phyloP scores from a whole-genome alignment of 2,888 invertebrate genomes.

The Epirrita christyi region DNA sequence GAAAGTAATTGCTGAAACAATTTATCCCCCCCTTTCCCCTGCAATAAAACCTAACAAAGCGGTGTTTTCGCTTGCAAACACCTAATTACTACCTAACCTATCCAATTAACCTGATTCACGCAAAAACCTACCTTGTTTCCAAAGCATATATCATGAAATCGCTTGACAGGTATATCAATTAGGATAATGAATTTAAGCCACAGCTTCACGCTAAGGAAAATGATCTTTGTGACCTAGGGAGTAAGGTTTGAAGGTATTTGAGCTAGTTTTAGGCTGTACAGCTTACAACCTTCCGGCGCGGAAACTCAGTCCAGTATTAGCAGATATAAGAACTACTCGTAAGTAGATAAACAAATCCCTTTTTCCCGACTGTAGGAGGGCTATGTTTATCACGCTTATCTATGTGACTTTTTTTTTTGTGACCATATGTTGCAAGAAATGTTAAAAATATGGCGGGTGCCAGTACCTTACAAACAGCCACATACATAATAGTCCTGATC shows the following conservation, averaged over 20 bases:
- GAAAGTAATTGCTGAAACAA: slow-evolving; percentile 34
- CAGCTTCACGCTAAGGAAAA: slow-evolving; percentile 7
- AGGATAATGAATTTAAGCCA: slow-evolving; percentile 27
- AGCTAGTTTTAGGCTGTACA: slow-evolving; percentile 2
- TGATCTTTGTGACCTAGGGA: slow-evolving; percentile 8
- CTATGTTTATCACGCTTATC: too few species aligned
- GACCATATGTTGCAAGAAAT: too few species aligned
- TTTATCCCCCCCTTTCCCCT: slow-evolving; percentile 22
- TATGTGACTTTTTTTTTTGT: too few species aligned
- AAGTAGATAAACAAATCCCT: too few species aligned
- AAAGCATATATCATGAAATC: slow-evolving; percentile 14
- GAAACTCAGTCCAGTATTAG: not conserved
- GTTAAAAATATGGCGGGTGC: too few species aligned
- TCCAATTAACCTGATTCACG: slow-evolving; percentile 27
- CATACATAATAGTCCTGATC: too few species aligned
- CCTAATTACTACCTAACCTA: slow-evolving; percentile 36
- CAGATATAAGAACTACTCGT: too few species aligned
- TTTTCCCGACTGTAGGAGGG: too few species aligned
- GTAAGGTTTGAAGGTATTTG: slow-evolving; percentile 12
- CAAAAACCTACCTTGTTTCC: slow-evolving; percentile 17
- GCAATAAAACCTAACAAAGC: slow-evolving; percentile 40
- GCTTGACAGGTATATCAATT: slow-evolving; percentile 21
- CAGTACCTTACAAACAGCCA: too few species aligned
- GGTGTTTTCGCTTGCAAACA: slow-evolving; percentile 39
- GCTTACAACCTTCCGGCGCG: too few species aligned